Conservation (phyloP, 2,113 vertebrate genomes). For the Lophotis ruficrista region DNA sequence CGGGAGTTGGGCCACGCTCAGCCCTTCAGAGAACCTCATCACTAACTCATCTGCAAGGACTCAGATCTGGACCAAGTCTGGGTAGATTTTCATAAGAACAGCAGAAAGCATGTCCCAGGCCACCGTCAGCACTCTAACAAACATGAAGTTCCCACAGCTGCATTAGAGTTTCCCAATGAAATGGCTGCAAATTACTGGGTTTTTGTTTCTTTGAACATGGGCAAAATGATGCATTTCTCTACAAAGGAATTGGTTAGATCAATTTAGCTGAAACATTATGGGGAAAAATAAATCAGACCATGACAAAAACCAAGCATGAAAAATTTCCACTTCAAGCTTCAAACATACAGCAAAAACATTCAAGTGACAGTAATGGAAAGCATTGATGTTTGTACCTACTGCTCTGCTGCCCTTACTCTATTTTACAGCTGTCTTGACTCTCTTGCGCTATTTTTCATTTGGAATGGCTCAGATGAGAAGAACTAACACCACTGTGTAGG, state of each 20-base stretch:
- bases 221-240: background rate
- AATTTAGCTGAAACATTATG: background rate
- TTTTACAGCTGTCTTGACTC: background rate
- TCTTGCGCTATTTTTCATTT: background rate
- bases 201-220: background rate
- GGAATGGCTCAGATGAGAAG: background rate
- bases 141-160: background rate
- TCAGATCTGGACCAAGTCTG: background rate
- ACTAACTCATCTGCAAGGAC: background rate
- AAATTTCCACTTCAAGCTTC: background rate
- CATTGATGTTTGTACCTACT: background rate
- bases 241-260: background rate
- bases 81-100: background rate
- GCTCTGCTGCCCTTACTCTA: background rate
- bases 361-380: background rate
- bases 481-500: background rate
- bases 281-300: background rate
- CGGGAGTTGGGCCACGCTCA: rapidly evolving
- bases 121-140: background rate
- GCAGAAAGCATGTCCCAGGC: background rate
- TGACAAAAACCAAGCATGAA: background rate
- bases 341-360: background rate
- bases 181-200: background rate
- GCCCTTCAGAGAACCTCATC: background rate
- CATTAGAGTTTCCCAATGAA: background rate